Base-by-base conservation (phyloP, 2,888 invertebrate species). In the Habrosyne pyritoides region DNA sequence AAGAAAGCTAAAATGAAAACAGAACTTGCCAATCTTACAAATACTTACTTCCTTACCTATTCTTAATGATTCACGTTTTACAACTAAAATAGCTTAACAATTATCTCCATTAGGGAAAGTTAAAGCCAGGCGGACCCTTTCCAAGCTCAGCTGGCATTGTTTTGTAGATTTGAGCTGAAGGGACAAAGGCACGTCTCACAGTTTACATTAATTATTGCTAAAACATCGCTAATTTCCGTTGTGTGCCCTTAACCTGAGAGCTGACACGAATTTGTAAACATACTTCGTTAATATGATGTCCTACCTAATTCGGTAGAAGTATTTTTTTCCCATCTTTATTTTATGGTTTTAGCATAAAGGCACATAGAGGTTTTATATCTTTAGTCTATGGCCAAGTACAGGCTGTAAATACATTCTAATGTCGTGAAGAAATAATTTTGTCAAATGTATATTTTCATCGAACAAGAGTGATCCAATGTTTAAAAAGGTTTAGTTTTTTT, bases 171-270 rank as follows among this genome's bases (percentile, higher is more conserved):
- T 18, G 18, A 28, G 28, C 18, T 26, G 26, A 21, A 18, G 21
- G 28, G 28, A 50, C 50, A 50, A 50, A 24, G 50, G 18, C 50
- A 50, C 50, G 28, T 50, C 50, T 50, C 50, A 50, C 67, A 67
- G 66, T 68, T 68, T 62, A 64, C 72, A 72, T 73, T 77, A 72
- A 75, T 73, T 71, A 73, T 73, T 67, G 64, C 60, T 69, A 66
- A 67, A 61, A 66, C 61, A 57, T 57, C 58, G 75, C 79, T 81
- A 81, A 81, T 81, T 79, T 76, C 54, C 42, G 48, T 28, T 50
- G 21, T 49, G 47, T 49, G 21, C n/a, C 8, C 28, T 21, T 28
- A 28, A 21, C 18, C 21, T 18, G 14, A 50, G 18, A 50, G 50
- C 26, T 50, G 33, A 33, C 28, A 21, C 28, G 21, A 30, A n/a